Evolutionary conservation across 2,888 invertebrate genomes (phyloP), one percentile per base, ranked within the genome.

Genomic region (Anticlea derivata): DNA sequence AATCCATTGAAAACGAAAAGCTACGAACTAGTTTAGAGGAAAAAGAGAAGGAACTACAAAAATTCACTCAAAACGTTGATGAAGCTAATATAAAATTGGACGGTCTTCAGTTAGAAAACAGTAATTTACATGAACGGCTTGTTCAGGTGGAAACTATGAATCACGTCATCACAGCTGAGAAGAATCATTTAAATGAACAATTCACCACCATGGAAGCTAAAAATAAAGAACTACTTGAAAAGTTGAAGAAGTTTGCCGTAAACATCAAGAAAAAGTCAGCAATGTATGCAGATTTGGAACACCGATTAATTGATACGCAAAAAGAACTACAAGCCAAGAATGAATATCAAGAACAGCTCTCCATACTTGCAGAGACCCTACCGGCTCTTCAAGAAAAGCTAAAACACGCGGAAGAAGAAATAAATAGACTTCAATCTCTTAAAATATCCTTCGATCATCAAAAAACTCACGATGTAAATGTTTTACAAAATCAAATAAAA

Each of bases 201-300:
- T 65, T 67, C 41, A 50, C 63, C 1, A 77, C 84, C 7, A 67
- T 93, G 1, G 94, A 94, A 66, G 83, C 72, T 5, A 95, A 94
- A 70, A 93, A 93, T 59, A 94, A 93, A 65, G 93, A 94, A 40
- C 92, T 95, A 55, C 77, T 94, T 44, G 95, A 96, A 48, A 96
- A 95, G 78, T 91, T 96, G 70, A 96, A 96, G 70, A 96, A 96
- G 68, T 93, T 95, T 66, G 96, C 95, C 0, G 92, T 94, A 0
- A 95, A 93, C 68, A 86, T 96, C 6, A 96, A 96, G 75, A 96
- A 95, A 72, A 96, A 95, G 70, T 90, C 92, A 0, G 73, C 87
- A 0, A 90, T 93, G 56, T 94, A 93, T 61, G 86, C 92, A 24
- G 94, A 96, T 57, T 76, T 95, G 24, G 94, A 96, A 80, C 74